These are phyloP conservation scores for Phalacrocorax pelagicus DNA, from an alignment of 2,113 vertebrate genomes.

Conservation along the genomic window DNA sequence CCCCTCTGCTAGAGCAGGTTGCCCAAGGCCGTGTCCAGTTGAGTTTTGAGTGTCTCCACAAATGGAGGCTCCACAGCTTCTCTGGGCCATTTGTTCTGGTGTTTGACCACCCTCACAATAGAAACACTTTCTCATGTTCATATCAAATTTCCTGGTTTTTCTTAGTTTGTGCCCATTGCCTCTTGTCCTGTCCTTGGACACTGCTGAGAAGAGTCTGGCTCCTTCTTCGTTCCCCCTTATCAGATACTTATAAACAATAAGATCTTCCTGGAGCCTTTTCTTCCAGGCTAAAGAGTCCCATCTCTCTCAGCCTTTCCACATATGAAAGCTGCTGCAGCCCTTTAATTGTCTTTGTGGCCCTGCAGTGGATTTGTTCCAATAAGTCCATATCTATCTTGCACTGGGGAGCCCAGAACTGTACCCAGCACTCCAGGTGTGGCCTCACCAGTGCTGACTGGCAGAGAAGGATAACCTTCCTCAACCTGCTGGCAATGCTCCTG, in stretches of 20 bases:
- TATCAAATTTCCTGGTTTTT: background rate
- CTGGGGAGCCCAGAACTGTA: background rate
- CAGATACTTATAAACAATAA: background rate
- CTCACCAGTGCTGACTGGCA: background rate
- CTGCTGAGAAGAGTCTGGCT: background rate
- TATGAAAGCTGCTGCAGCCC: background rate
- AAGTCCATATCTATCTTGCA: rapidly evolving
- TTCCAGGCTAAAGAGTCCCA: background rate
- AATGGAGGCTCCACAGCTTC: background rate
- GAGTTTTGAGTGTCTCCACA: background rate
- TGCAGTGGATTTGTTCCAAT: background rate
- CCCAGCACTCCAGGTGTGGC: background rate
- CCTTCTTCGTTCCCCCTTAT: background rate
- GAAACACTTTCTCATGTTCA: no score
- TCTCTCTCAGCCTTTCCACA: background rate
- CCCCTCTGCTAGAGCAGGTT: background rate
- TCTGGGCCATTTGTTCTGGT: no score
- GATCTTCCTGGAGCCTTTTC: background rate
- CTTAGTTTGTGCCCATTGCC: background rate
- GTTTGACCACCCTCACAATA: no score
- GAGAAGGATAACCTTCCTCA: background rate
- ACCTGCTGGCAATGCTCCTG: background rate
- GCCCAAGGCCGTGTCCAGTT: background rate
- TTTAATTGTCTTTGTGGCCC: background rate
- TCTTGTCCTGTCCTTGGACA: background rate